Base-by-base conservation (phyloP, 2,797 vertebrate species). In the Ataeniobius toweri region DNA sequence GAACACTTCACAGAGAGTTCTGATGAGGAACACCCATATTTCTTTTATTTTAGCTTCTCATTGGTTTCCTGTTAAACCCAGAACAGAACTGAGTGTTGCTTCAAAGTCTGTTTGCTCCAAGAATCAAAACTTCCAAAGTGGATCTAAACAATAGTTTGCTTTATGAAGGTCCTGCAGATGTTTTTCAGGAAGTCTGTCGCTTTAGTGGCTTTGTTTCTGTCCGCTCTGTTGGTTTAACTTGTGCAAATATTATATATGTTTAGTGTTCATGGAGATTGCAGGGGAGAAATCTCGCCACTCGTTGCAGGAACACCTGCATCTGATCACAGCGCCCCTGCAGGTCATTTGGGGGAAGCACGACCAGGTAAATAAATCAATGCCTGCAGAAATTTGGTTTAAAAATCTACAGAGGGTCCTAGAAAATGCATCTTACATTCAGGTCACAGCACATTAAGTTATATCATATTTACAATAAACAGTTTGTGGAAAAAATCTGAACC, bases 341-440 rank as follows among this genome's bases (percentile, higher is more conserved):
- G 95, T 99, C 85, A 96, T 99, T 90, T 99, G 98, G 98, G 98
- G 98, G n/a, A 97, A 95, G 73, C 96, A 98, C 61, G 98, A 99
- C 89, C 95, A 97, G 98, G 98, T 99, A 51, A 71, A 20, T 20
- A 5, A 20, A 59, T 53, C 26, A 46, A 20, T 20, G 61, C 28
- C 18, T 26, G 8, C 55, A 16, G 28, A 65, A 63, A 39, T 28
- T 46, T 46, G 14, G 10, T 53, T 53, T 50, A 20, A 18, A 6
- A 53, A 53, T 20, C 18, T 53, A 14, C 51, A 53, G 14, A 20
- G 51, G 51, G 22, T 56, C 16, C 55, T 56, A 6, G 9, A 18
- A 56, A 56, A 56, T 24, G 24, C 55, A 6, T 36, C 26, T 16
- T 31, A 36, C 2, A 20, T 63, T 18, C 16, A 61, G 13, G 5